phyloP scores from a whole-genome alignment of 2,888 invertebrate genomes.

The Rhabditoides inermis region DNA sequence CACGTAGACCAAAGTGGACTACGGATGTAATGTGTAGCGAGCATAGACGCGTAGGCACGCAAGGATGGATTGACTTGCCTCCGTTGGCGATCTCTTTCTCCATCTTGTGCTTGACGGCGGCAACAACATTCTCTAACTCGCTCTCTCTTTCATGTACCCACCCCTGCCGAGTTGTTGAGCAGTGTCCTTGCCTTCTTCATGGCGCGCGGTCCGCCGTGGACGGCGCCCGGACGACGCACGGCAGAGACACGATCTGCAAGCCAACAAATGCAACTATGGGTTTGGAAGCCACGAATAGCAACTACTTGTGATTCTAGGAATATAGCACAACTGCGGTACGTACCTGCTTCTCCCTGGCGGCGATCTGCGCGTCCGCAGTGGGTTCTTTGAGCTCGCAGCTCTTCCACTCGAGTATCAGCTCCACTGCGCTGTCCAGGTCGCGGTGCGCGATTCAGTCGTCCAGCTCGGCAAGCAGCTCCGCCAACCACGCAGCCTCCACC shows the following conservation, averaged over 20 bases:
- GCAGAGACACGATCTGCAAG: constrained; percentile 12
- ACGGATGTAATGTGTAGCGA: too few species aligned
- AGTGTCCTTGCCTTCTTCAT: constrained; percentile 34
- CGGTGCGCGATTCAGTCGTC: constrained; percentile 47
- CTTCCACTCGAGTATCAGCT: constrained; percentile 48
- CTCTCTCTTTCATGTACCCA: too few species aligned
- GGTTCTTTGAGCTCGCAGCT: constrained; percentile 34
- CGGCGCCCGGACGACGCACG: constrained; percentile 38
- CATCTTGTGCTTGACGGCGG: too few species aligned
- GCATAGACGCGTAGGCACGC: too few species aligned
- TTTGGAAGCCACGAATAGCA: too few species aligned
- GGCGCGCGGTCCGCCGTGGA: constrained; percentile 44
- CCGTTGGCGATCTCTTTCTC: too few species aligned
- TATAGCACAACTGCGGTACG: too few species aligned
- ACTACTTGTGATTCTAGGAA: too few species aligned
- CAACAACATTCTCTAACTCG: too few species aligned
- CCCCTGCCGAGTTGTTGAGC: constrained; percentile 27
- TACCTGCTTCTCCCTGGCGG: constrained; percentile 38
- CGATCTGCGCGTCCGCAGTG: constrained; percentile 36
- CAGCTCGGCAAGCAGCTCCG: constrained; percentile 42
- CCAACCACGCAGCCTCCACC: constrained; percentile 38
- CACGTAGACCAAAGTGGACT: too few species aligned
- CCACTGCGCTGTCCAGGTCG: constrained; percentile 44
- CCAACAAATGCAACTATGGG: too few species aligned
- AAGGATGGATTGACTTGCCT: too few species aligned